These are phyloP conservation scores for Apus apus DNA, from an alignment of 2,113 vertebrate species.

Conservation along the genomic window DNA sequence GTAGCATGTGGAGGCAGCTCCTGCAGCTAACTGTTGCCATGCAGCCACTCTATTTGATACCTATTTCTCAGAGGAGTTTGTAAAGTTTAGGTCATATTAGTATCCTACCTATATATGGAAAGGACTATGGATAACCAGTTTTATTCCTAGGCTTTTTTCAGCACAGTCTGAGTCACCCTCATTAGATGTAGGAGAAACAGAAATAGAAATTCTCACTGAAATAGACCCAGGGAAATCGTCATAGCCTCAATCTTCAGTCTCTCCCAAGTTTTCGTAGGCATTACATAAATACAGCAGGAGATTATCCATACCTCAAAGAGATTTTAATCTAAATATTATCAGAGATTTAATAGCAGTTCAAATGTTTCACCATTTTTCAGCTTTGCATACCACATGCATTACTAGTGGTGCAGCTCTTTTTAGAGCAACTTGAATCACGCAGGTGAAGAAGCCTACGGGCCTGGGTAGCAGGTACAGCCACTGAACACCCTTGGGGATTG, in stretches of 20 bases:
- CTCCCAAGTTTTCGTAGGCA: neutral
- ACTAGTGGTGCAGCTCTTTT: neutral
- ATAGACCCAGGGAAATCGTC: neutral
- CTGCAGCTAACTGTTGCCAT: neutral
- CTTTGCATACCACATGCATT: neutral
- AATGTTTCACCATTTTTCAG: neutral
- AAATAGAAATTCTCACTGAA: constrained; percentile 41
- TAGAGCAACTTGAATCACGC: neutral
- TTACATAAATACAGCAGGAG: neutral
- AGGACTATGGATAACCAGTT: neutral
- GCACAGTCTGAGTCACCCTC: neutral
- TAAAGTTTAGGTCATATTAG: neutral
- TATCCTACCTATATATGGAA: constrained; percentile 1
- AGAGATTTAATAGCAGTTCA: neutral
- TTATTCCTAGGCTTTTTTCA: neutral
- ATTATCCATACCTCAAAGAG: neutral
- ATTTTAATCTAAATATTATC: neutral
- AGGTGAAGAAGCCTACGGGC: neutral
- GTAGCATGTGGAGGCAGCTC: neutral
- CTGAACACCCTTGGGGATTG: neutral
- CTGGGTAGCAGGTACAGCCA: rapidly evolving
- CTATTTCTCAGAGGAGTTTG: neutral
- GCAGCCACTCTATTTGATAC: neutral
- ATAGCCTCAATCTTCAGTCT: neutral
- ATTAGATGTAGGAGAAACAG: neutral